Conservation (phyloP, 2,797 vertebrate species). For the Aphelocoma californica region DNA sequence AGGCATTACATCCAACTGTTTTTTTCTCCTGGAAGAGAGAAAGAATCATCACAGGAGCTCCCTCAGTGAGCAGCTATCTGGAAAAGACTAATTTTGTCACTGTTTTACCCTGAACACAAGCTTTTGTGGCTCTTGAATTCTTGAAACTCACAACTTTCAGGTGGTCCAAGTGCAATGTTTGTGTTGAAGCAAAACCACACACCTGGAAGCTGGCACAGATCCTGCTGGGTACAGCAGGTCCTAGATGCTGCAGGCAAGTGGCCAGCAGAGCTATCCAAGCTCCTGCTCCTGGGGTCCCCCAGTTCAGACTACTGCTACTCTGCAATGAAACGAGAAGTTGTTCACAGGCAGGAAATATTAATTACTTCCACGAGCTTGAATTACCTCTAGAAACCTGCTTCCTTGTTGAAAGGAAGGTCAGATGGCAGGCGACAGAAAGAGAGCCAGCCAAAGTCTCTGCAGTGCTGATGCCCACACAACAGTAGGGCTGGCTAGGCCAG, state of each 20-base stretch:
- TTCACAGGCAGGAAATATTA: not conserved
- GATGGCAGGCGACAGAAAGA: not conserved
- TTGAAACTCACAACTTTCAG: not conserved
- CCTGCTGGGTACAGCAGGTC: not conserved
- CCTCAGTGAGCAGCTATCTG: not conserved
- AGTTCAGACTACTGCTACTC: not conserved
- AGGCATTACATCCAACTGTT: not conserved
- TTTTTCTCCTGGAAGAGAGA: not conserved
- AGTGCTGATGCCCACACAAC: not conserved
- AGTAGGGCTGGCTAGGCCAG: not conserved
- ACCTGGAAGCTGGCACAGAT: not conserved
- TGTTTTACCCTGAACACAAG: not conserved
- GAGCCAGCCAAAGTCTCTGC: not conserved
- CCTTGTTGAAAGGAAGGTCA: not conserved
- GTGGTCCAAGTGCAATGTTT: not conserved
- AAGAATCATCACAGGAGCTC: not conserved
- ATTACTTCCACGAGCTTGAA: not conserved
- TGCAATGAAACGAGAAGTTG: not conserved
- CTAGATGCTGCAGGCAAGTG: not conserved
- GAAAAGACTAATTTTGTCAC: not conserved
- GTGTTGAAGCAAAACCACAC: not conserved
- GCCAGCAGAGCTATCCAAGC: not conserved
- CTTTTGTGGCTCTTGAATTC: not conserved
- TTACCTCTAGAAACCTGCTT: not conserved
- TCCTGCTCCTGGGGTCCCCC: not conserved